These are phyloP conservation scores for Drosophila hydei DNA, from an alignment of 1,140 invertebrate genomes.

Conservation along the genomic window DNA sequence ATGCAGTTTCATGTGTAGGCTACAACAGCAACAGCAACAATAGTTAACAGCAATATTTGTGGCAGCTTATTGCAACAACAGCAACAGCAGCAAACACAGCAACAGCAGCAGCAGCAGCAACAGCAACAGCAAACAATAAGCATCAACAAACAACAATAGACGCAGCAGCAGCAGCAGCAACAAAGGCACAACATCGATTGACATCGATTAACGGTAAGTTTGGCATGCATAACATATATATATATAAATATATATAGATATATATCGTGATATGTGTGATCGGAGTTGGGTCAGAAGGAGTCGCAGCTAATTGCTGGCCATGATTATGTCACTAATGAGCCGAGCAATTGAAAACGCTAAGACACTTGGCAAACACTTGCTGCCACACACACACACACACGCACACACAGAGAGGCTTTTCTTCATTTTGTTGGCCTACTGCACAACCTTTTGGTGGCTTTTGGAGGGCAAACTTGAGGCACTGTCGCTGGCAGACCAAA, in stretches of 20 bases:
- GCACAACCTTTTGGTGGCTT: slow-evolving; percentile 73
- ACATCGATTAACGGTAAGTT: slow-evolving; percentile 78
- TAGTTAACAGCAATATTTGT: slow-evolving; percentile 40
- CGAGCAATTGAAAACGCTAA: slow-evolving; percentile 20
- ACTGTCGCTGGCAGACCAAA: background rate
- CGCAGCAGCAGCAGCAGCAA: slow-evolving; percentile 45
- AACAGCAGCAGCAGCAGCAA: slow-evolving; percentile 22
- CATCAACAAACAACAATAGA: slow-evolving; percentile 25
- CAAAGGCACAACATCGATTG: slow-evolving; percentile 71
- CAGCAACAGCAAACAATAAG: slow-evolving; percentile 23
- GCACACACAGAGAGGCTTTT: slow-evolving; percentile 7
- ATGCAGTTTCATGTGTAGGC: slow-evolving; percentile 64
- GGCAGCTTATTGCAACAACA: slow-evolving; percentile 14
- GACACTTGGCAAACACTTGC: slow-evolving; percentile 29
- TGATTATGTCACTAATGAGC: slow-evolving; percentile 45
- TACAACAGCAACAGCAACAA: slow-evolving; percentile 41
- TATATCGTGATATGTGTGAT: no score
- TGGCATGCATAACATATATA: background rate
- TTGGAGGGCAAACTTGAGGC: slow-evolving; percentile 71
- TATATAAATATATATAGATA: slow-evolving; percentile 7
- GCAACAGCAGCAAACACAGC: slow-evolving; percentile 14
- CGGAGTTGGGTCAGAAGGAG: background rate
- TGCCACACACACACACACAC: slow-evolving; percentile 12
- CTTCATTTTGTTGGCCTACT: slow-evolving; percentile 43
- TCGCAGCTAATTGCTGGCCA: slow-evolving; percentile 26